A percentile compares a stretch with the other conserved stretches of the same genome.
phyloP scores from a whole-genome alignment of 2,888 invertebrate genomes.

The Lithophane ornitopus region DNA sequence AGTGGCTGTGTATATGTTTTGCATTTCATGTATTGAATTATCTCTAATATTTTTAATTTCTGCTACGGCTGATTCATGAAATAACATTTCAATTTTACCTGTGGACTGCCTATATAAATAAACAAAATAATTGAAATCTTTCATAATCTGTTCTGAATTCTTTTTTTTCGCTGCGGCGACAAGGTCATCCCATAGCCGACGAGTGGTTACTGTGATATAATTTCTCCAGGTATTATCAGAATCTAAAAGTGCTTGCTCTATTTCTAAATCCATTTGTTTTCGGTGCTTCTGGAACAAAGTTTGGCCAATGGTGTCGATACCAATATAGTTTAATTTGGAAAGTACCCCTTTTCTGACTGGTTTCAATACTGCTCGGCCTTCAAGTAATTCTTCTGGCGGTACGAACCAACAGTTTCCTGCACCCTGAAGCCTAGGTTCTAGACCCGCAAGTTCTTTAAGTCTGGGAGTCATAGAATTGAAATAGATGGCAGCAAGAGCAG shows the following conservation, averaged over 20 bases:
- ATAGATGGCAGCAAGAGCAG: constrained; percentile 81
- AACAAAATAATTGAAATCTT: constrained; percentile 77
- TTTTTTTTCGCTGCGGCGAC: constrained; percentile 67
- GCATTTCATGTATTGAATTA: constrained; percentile 75
- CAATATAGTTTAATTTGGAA: constrained; percentile 76
- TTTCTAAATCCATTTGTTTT: constrained; percentile 73
- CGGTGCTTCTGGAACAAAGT: constrained; percentile 72
- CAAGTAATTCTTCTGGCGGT: constrained; percentile 80
- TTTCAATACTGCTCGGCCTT: constrained; percentile 79
- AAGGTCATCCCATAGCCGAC: constrained; percentile 70
- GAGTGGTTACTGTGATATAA: constrained; percentile 66
- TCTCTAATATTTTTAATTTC: constrained; percentile 76
- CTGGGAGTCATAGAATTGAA: constrained; percentile 84
- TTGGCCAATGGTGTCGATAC: constrained; percentile 76
- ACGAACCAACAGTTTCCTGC: constrained; percentile 84
- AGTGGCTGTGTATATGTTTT: constrained; percentile 70
- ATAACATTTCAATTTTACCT: constrained; percentile 76
- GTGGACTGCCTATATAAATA: constrained; percentile 76
- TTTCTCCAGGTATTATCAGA: constrained; percentile 79
- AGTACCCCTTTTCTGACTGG: constrained; percentile 78
- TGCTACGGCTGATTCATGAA: constrained; percentile 76
- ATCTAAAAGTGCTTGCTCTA: constrained; percentile 69
- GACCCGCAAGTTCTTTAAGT: constrained; percentile 81
- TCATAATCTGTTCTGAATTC: constrained; percentile 76
- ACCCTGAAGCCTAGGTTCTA: constrained; percentile 83